Evolutionary conservation across 2,113 vertebrate genomes (phyloP).

Genomic region (Thinocorus orbignyianus): DNA sequence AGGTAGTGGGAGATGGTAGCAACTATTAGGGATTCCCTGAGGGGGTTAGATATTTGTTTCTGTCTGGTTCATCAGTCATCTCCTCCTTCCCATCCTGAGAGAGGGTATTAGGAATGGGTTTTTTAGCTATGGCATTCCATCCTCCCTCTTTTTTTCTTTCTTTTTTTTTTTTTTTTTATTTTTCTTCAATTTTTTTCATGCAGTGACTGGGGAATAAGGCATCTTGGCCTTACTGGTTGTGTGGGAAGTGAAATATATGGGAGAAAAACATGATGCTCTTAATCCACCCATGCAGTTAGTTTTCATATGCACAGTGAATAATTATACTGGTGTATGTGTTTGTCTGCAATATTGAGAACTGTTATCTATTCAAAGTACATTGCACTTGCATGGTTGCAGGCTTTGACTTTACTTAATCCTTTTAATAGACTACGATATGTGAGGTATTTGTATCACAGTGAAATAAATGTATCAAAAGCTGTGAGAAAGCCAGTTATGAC

Average conservation of each 20-base stretch:
- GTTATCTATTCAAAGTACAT: not conserved
- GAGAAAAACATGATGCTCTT: not conserved
- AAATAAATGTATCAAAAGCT: not conserved
- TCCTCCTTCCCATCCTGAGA: not conserved
- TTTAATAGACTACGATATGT: fast-evolving
- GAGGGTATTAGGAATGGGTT: not conserved
- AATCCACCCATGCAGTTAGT: not conserved
- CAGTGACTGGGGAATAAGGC: not conserved
- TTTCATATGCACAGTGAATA: not conserved
- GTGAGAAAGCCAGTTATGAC: not conserved
- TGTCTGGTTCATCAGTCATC: not conserved
- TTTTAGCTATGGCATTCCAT: not conserved
- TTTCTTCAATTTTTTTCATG: no score
- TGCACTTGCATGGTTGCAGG: not conserved
- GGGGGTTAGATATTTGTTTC: not conserved
- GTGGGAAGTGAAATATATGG: not conserved
- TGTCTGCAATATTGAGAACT: not conserved
- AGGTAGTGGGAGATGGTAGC: not conserved
- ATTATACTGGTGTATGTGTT: not conserved
- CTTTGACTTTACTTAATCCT: not conserved
- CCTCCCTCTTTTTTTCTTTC: not conserved
- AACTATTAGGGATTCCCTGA: not conserved
- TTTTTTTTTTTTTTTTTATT: not conserved
- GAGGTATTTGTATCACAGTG: not conserved
- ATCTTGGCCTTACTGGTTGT: not conserved